These are phyloP conservation scores for Cancer borealis DNA, from an alignment of 2,888 invertebrate species.

Conservation along the genomic window DNA sequence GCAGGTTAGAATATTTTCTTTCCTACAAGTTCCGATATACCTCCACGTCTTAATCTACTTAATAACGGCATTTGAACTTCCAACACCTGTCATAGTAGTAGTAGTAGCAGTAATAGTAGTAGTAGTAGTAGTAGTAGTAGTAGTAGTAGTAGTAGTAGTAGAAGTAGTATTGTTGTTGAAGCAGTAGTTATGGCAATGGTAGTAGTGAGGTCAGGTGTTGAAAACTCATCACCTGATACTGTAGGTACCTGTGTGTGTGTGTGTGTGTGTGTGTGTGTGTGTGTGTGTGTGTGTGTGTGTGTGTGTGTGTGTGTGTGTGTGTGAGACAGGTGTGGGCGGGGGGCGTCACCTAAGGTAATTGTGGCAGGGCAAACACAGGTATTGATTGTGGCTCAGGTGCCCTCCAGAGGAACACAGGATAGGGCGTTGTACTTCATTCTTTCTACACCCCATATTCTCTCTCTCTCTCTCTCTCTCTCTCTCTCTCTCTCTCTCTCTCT, in stretches of 20 bases:
- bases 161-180: background rate
- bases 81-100: background rate
- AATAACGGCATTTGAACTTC: no score
- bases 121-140: constrained; percentile 1
- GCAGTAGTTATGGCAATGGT: background rate
- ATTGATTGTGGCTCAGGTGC: constrained; percentile 32
- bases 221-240: background rate
- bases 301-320: constrained; percentile 40
- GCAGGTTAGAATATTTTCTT: no score
- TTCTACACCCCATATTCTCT: background rate
- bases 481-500: constrained; percentile 26
- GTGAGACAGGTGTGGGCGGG: constrained; percentile 16
- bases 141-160: background rate
- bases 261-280: constrained; percentile 30
- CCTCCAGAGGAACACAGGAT: background rate
- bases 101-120: background rate
- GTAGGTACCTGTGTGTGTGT: background rate
- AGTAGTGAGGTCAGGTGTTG: background rate
- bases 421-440: background rate
- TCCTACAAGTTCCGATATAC: no score
- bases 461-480: background rate
- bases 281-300: background rate
- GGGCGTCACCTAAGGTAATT: constrained; percentile 37
- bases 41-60: no score
- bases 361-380: constrained; percentile 40